Base-by-base conservation (phyloP, 2,888 invertebrate species). In the Lycocerus yunnanus region DNA sequence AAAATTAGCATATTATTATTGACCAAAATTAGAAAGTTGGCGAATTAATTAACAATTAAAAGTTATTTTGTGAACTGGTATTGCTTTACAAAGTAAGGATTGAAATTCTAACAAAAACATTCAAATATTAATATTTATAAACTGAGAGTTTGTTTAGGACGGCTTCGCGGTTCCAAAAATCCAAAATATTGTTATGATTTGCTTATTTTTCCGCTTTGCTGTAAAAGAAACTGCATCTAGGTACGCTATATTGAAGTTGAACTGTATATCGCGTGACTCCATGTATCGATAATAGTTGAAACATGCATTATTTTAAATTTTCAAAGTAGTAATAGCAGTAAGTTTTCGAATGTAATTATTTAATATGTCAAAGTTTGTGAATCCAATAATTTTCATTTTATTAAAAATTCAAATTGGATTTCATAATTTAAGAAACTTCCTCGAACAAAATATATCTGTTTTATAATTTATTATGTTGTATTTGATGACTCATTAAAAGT, bases 401-500 rank as follows among this genome's bases (percentile, higher is more conserved):
- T 43, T 43, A 43, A 43, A 43, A 43, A 43, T 43, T 43, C 43
- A 43, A 43, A 43, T 43, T 43, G 43, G 43, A 43, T 43, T 43
- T 43, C n/a, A 8, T 43, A 43, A 43, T 43, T 43, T 43, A 43
- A 43, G 43, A 43, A 43, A 43, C 43, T 43, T 43, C n/a, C 43
- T n/a, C n/a, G n/a, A 43, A 43, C 43, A 43, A 43, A 27, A 43
- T 43, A 43, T 43, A 43, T 43, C 16, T 63, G n/a, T 16, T 63
- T 63, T 18, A 63, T 63, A 63, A 63, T n/a, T 63, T 63, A 63
- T 68, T 65, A 71, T 43, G 43, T 43, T 43, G 63, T 21, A 65
- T 71, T 75, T 67, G 75, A 72, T 75, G 75, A 75, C 75, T 75
- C 75, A 75, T 73, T 75, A 73, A 75, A 75, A 75, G 72, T 75